Conservation (phyloP, 1,140 invertebrate genomes). For the Bombus waltoni region DNA sequence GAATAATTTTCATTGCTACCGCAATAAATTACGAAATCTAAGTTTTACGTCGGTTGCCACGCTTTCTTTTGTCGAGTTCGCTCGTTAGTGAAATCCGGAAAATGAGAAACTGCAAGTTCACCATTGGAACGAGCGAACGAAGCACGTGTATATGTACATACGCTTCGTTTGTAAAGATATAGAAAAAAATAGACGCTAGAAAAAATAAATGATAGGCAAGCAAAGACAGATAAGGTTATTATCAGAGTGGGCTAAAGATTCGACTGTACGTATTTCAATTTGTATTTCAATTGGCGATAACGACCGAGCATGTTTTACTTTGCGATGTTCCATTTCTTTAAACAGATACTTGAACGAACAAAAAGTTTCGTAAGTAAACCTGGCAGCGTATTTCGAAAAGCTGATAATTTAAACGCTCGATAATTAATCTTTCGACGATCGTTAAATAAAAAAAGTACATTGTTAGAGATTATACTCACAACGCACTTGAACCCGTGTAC, state of each 20-base stretch:
- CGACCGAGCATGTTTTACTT: neutral
- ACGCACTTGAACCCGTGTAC: no score
- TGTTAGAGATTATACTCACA: neutral
- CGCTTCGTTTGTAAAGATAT: neutral
- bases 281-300: constrained; percentile 26
- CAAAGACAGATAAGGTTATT: constrained; percentile 19
- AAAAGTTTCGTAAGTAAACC: no score
- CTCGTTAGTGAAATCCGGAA: neutral
- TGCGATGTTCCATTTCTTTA: neutral
- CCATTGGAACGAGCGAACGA: neutral
- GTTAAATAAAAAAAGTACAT: neutral
- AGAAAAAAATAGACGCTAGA: neutral
- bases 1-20: no score
- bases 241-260: constrained; percentile 8
- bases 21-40: neutral
- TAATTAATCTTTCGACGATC: neutral
- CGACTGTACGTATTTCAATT: neutral
- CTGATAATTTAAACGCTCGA: no score
- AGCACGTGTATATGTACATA: neutral
- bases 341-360: no score
- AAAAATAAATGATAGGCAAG: constrained; percentile 17
- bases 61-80: neutral
- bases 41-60: neutral
- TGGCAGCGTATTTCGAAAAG: neutral
- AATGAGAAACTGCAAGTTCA: neutral